Evolutionary conservation across 2,113 vertebrate species (phyloP), one percentile per base, ranked within the genome.

Genomic region (Ctenodactylus gundi): DNA sequence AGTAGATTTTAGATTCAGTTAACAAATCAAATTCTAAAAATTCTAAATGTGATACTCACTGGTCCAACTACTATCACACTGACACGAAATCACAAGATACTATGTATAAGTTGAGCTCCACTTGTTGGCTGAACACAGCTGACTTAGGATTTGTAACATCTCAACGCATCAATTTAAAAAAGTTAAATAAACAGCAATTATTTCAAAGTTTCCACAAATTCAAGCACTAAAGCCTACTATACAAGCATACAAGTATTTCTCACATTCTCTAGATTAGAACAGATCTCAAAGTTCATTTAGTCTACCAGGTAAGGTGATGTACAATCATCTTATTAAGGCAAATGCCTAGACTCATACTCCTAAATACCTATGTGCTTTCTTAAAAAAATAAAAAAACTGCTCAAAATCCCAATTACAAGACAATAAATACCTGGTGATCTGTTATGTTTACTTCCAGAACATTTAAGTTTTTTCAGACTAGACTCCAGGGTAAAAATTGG

Each of bases 101-200:
- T n/a, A 29, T 11, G 39, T 55, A n/a, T 55, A 62, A 80, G 78
- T 3, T 36, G 55, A 64, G 49, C 29, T 51, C 36, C 36, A 46
- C 7, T 20, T 68, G 1, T 0, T 65, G 6, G n/a, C 0, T 60
- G 17, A 64, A 65, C 23, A 46, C 1, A 6, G 20, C 7, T 49
- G 27, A 82, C 31, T 75, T 46, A 49, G 44, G 17, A 21, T 27
- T 57, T 41, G 6, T 44, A 39, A 60, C 4, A 55, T 65, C 8
- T 84, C 39, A 36, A 25, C 12, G 55, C 46, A 72, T 15, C 7
- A 0, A 34, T 14, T 72, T 77, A 17, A 82, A 73, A n/a, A 60
- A 80, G 39, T 41, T 72, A 73, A 91, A 64, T 29, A 36, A 84
- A 86, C 1, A 85, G 36, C n/a, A 90, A 7, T n/a, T 65, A 91